Evolutionary conservation across 2,113 vertebrate genomes (phyloP), one percentile per base, ranked within the genome.

Genomic region (Vanacampus margaritifer): DNA sequence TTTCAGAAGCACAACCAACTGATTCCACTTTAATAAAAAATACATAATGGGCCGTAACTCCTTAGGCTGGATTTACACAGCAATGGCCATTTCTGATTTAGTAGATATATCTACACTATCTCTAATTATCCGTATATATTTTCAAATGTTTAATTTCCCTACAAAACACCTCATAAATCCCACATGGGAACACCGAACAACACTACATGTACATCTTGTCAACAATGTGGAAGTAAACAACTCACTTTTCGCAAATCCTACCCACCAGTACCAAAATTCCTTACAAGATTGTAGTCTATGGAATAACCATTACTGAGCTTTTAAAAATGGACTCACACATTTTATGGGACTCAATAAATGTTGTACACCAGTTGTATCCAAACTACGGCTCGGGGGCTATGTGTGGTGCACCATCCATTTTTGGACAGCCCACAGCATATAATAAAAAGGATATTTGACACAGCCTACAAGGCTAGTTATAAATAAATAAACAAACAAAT

Each of bases 1-100:
- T 57, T 57, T 57, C 14, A 57, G 37, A 41, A 61, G 59, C 59
- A 61, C 21, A 41, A 37, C 19, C 58, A 60, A 41, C 36, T 61
- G 36, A 61, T 61, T 41, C 37, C 10, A 41, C 39, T 17, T 26
- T 14, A 19, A 62, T 43, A 43, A 62, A n/a, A 45, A 19, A 41
- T 2, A 21, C n/a, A 39, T 61, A 23, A 62, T 26, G 23, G 21
- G 6, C 6, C 37, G 16, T 4, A 58, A 50, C 21, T 28, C 54
- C 26, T 5, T 24, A 3, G 23, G 23, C 37, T 26, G 26, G 14
- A 57, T 19, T 57, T 16, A 54, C 51, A 26, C 11, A 32, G 26
- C 6, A 5, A 32, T 19, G 14, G 6, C 26, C 26, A 8, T 6
- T 57, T 57, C 26, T 17, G 48, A 51, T 51, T 8, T 51, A 51